A percentile compares a stretch with the other conserved stretches of the same genome.
These are phyloP conservation scores for Saturnia pavonia DNA, from an alignment of 2,888 invertebrate species.

Conservation along the genomic window DNA sequence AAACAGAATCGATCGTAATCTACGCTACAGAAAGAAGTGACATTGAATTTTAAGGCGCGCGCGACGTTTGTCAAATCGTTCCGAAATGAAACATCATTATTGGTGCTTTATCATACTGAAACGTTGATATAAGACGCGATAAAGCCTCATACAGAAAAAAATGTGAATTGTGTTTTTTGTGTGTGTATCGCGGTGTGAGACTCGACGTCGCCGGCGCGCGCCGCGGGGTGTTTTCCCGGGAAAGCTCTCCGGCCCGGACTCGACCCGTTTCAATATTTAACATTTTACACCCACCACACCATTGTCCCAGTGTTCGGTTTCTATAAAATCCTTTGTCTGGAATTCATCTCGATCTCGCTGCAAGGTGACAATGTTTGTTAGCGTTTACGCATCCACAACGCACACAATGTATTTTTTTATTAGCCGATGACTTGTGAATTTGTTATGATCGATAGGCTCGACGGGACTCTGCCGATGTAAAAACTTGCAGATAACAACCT, in stretches of 20 bases:
- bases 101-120: constrained; percentile 76
- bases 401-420: constrained; percentile 74
- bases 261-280: constrained; percentile 76
- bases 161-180: constrained; percentile 69
- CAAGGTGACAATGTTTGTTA: constrained; percentile 79
- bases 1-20: constrained; percentile 35
- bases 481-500: constrained; percentile 59
- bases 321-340: constrained; percentile 70
- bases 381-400: constrained; percentile 69
- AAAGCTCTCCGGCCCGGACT: constrained; percentile 52
- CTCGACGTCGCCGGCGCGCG: constrained; percentile 73
- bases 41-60: constrained; percentile 57
- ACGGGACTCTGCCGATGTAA: constrained; percentile 45
- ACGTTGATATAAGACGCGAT: constrained; percentile 73
- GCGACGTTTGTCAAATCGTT: constrained; percentile 68
- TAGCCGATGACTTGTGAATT: constrained; percentile 81
- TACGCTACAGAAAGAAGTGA: constrained; percentile 59
- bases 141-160: constrained; percentile 58
- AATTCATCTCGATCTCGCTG: constrained; percentile 68
- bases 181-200: constrained; percentile 70
- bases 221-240: constrained; percentile 79
- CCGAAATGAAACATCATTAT: constrained; percentile 79
- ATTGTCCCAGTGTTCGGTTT: constrained; percentile 65
- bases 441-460: constrained; percentile 75
- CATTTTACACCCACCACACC: constrained; percentile 73